Conservation (phyloP, 23 tunicate species). For the Halocynthia aurantium region DNA sequence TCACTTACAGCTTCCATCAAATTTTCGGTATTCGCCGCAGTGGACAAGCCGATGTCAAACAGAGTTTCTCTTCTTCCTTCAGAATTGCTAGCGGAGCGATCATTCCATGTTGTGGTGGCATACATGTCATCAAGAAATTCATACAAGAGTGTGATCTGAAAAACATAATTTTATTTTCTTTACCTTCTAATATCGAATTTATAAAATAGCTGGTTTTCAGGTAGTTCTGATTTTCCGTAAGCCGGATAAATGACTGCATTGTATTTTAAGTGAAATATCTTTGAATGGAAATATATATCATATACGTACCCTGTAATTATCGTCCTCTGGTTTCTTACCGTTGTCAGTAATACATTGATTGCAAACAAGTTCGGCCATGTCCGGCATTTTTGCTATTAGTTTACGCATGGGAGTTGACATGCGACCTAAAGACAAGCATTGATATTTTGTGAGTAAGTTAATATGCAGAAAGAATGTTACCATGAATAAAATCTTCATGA, state of each 20-base stretch:
- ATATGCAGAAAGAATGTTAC: no score
- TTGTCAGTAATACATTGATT: slow-evolving; percentile 87
- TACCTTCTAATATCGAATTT: no score
- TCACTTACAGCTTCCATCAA: slow-evolving; percentile 10
- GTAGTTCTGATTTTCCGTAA: no score
- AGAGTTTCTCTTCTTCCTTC: neutral
- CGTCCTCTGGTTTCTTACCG: slow-evolving; percentile 92
- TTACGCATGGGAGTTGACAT: slow-evolving; percentile 85
- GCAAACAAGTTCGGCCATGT: slow-evolving; percentile 85
- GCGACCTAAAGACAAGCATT: slow-evolving; percentile 33
- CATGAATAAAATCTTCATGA: no score
- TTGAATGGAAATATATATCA: no score
- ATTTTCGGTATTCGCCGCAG: neutral
- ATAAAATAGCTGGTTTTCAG: no score
- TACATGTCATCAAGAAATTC: slow-evolving; percentile 87
- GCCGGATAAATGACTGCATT: no score
- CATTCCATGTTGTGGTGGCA: slow-evolving; percentile 78
- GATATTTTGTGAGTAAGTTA: no score
- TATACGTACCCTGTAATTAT: slow-evolving; percentile 46
- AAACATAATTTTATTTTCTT: neutral
- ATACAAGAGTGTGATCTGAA: slow-evolving; percentile 53
- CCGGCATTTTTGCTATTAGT: slow-evolving; percentile 85
- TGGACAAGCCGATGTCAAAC: neutral
- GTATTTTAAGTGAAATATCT: no score
- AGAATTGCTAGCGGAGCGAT: neutral